Evolutionary conservation across 2,797 vertebrate genomes (phyloP).

Genomic region (Eutrigla gurnardus): DNA sequence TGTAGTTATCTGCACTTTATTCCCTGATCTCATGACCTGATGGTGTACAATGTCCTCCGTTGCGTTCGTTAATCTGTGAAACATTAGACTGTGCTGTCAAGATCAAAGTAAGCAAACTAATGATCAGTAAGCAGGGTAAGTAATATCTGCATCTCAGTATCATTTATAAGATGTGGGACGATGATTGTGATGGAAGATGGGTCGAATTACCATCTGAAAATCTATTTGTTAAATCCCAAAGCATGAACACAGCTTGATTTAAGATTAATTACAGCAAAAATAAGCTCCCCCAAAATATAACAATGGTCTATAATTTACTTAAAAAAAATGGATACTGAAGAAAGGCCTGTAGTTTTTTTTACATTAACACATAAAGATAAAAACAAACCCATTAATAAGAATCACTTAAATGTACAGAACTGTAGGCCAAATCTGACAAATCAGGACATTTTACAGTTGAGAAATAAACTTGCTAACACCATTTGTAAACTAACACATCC

Average conservation of each 20-base stretch:
- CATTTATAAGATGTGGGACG: constrained; percentile 22
- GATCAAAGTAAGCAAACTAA: constrained; percentile 56
- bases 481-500: background rate
- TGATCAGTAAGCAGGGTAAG: constrained; percentile 30
- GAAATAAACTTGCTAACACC: background rate
- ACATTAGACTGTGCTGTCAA: constrained; percentile 44
- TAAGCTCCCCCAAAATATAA: background rate
- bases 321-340: background rate
- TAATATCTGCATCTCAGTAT: constrained; percentile 42
- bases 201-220: constrained; percentile 12
- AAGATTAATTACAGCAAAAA: constrained; percentile 15
- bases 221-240: constrained; percentile 9
- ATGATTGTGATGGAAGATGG: constrained; percentile 9
- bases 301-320: background rate
- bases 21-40: constrained; percentile 38
- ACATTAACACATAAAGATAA: background rate
- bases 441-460: background rate
- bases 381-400: background rate
- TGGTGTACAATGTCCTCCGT: constrained; percentile 20
- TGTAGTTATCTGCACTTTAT: background rate
- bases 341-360: background rate
- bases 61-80: constrained; percentile 28
- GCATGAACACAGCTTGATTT: background rate
- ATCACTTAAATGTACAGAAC: background rate
- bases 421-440: background rate